These are phyloP conservation scores for Ceratina calcarata DNA, from an alignment of 1,140 invertebrate species.

Conservation along the genomic window DNA sequence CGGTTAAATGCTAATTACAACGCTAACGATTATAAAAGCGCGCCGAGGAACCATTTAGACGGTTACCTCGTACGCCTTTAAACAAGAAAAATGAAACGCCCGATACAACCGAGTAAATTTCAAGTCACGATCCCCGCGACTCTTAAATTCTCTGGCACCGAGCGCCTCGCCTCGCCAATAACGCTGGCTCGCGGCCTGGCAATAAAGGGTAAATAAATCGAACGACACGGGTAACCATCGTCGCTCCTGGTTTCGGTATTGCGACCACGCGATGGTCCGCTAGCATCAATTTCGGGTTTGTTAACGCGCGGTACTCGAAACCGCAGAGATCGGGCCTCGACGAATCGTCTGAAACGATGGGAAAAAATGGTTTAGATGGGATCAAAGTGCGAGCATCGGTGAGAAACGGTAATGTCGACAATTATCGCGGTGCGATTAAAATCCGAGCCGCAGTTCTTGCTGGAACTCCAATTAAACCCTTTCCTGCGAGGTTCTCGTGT, in stretches of 20 bases:
- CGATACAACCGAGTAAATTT: not conserved
- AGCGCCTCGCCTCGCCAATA: no score
- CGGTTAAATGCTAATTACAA: slow-evolving; percentile 17
- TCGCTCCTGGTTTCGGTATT: not conserved
- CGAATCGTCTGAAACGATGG: not conserved
- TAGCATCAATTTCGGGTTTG: slow-evolving; percentile 20
- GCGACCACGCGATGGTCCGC: not conserved
- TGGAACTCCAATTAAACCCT: slow-evolving; percentile 36
- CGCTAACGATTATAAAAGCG: slow-evolving; percentile 17
- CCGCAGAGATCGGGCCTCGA: slow-evolving; percentile 1
- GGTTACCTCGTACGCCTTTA: not conserved
- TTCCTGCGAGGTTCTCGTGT: not conserved
- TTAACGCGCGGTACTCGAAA: slow-evolving; percentile 26
- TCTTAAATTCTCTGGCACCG: not conserved
- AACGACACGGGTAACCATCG: not conserved
- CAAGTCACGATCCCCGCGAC: not conserved
- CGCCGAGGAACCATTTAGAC: not conserved
- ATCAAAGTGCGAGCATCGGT: slow-evolving; percentile 16
- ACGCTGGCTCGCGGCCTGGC: not conserved
- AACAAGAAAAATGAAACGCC: not conserved
- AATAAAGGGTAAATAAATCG: slow-evolving; percentile 18
- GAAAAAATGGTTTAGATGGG: not conserved
- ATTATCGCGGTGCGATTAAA: slow-evolving; percentile 29
- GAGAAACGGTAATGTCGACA: slow-evolving; percentile 28
- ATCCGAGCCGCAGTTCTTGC: slow-evolving; percentile 16